phyloP scores from a whole-genome alignment of 1,140 invertebrate genomes.

The Drosophila santomea region DNA sequence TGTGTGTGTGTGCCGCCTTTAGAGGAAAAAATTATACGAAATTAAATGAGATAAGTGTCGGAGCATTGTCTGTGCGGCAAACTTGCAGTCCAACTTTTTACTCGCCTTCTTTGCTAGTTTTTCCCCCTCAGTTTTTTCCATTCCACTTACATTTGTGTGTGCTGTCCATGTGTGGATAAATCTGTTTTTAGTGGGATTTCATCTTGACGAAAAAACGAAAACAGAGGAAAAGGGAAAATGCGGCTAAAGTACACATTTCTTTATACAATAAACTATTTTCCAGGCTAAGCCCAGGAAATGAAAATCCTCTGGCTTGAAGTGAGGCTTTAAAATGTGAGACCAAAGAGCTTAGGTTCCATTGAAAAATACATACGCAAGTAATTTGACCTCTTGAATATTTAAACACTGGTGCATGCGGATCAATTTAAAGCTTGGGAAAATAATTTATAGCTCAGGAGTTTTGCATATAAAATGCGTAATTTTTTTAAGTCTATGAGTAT shows the following conservation, averaged over 20 bases:
- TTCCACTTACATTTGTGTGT: too few relatives aligned
- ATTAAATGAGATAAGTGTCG: slow-evolving; percentile 64
- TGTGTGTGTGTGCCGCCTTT: neutral
- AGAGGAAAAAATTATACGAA: slow-evolving; percentile 58
- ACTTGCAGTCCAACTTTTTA: slow-evolving; percentile 37
- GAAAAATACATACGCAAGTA: neutral
- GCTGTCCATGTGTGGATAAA: slow-evolving; percentile 27
- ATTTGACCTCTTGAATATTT: neutral
- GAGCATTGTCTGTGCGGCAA: slow-evolving; percentile 52
- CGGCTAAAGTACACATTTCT: slow-evolving; percentile 10
- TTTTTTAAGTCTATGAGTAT: too few relatives aligned
- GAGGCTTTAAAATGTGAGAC: slow-evolving; percentile 8
- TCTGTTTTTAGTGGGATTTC: slow-evolving; percentile 23
- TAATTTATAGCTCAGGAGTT: neutral
- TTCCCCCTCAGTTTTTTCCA: slow-evolving; percentile 9
- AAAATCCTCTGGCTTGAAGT: slow-evolving; percentile 7
- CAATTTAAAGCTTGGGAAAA: neutral
- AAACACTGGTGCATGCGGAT: neutral
- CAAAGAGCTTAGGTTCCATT: neutral
- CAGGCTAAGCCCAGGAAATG: slow-evolving; percentile 10
- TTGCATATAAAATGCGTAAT: too few relatives aligned
- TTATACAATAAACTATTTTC: slow-evolving; percentile 7
- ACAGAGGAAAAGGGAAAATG: neutral
- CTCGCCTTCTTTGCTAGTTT: slow-evolving; percentile 12
- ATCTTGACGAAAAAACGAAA: neutral